Conservation (phyloP, 92 coral and sea anemone genomes). For the Palythoa grandiflora region DNA sequence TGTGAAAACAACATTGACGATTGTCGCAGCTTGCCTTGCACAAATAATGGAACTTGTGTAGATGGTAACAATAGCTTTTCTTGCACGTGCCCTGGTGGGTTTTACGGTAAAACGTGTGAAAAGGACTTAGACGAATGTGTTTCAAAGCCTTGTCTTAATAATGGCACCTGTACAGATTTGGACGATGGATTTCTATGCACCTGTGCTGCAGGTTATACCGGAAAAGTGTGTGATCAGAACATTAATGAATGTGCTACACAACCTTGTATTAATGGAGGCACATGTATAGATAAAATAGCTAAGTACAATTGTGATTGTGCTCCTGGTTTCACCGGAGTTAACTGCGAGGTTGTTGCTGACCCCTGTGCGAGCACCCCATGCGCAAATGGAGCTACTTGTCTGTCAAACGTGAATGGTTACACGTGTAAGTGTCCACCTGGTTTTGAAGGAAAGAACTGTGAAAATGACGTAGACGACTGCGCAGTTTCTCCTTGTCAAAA, state of each 20-base stretch:
- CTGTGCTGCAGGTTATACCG: conserved; percentile 33
- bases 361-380: conserved; percentile 11
- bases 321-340: conserved; percentile 4
- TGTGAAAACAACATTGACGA: conserved; percentile 20
- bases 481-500: not conserved
- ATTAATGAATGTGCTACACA: not conserved
- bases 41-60: conserved; percentile 31
- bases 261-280: conserved; percentile 13
- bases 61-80: not conserved
- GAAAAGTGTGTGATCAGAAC: conserved; percentile 37
- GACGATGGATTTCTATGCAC: conserved; percentile 33
- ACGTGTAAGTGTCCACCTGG: conserved; percentile 15
- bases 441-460: conserved; percentile 18
- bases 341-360: conserved; percentile 9
- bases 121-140: conserved; percentile 49
- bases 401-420: not conserved
- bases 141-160: conserved; percentile 32
- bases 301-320: conserved; percentile 4
- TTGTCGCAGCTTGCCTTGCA: conserved; percentile 24
- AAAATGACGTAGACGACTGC: not conserved
- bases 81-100: conserved; percentile 12
- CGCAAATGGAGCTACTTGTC: conserved; percentile 12
- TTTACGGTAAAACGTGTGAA: conserved; percentile 12
- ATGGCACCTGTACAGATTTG: conserved; percentile 38
- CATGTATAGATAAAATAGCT: not conserved